A percentile compares a stretch with the other conserved stretches of the same genome.
Evolutionary conservation across 2,888 invertebrate species (phyloP).

Genomic region (Epiblema foenella): DNA sequence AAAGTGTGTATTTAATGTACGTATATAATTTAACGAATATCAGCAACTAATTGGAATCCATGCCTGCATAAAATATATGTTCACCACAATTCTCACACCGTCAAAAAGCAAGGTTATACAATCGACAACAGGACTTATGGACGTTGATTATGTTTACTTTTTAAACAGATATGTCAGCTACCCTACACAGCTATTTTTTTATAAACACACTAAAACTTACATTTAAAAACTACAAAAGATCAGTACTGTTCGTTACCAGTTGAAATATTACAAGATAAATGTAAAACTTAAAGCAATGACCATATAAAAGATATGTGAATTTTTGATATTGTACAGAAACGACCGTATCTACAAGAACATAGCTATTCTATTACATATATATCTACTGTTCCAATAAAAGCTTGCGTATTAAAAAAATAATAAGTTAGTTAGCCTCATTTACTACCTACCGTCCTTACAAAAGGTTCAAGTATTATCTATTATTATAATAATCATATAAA

Average conservation of each 20-base stretch:
- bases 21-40: not conserved
- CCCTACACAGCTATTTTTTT: conserved; percentile 55
- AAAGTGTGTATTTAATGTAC: not conserved
- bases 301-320: conserved; percentile 43
- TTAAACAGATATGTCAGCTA: conserved; percentile 61
- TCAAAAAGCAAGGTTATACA: conserved; percentile 46
- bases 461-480: conserved; percentile 42
- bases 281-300: conserved; percentile 30
- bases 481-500: conserved; percentile 37
- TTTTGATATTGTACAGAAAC: conserved; percentile 57
- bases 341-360: conserved; percentile 60
- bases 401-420: conserved; percentile 58
- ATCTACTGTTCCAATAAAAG: conserved; percentile 47
- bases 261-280: conserved; percentile 45
- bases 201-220: conserved; percentile 60
- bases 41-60: not conserved
- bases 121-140: conserved; percentile 50
- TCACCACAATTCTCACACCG: conserved; percentile 45
- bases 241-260: conserved; percentile 65
- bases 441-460: conserved; percentile 48
- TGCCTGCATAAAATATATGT: not conserved
- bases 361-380: conserved; percentile 48
- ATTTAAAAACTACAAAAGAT: conserved; percentile 52
- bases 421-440: conserved; percentile 58
- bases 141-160: conserved; percentile 53